Conservation (phyloP, 2,797 vertebrate genomes). For the Microchirus variegatus region DNA sequence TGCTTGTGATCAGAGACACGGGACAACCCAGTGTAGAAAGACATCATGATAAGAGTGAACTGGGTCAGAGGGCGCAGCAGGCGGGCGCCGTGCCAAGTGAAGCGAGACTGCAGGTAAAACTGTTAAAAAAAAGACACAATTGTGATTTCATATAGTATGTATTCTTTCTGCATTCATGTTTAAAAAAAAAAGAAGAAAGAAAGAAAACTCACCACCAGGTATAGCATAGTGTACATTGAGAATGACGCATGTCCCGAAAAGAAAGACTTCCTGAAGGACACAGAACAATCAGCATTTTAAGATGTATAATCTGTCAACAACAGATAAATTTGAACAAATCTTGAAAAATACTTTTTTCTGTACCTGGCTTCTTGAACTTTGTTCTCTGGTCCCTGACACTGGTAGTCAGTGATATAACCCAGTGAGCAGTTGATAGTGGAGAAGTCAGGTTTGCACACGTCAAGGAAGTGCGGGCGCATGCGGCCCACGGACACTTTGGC, state of each 20-base stretch:
- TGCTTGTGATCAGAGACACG: conserved; percentile 98
- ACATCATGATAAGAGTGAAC: conserved; percentile 98
- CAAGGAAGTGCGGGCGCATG: conserved; percentile 94
- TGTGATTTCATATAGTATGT: not conserved
- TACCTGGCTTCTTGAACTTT: conserved; percentile 96
- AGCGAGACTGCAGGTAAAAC: conserved; percentile 98
- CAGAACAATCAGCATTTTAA: conserved; percentile 23
- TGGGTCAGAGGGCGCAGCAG: conserved; percentile 95
- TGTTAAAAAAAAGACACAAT: conserved; percentile 51
- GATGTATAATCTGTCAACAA: not conserved
- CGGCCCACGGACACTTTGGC: conserved; percentile 97
- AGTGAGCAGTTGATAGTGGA: conserved; percentile 90
- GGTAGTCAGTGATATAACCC: conserved; percentile 93
- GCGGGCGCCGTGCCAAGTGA: conserved; percentile 96
- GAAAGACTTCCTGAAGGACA: conserved; percentile 92
- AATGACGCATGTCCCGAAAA: conserved; percentile 98
- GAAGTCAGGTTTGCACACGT: conserved; percentile 89
- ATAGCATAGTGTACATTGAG: conserved; percentile 98
- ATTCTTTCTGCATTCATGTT: not conserved
- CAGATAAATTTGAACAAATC: no score
- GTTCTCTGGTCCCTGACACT: conserved; percentile 86
- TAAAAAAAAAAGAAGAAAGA: not conserved
- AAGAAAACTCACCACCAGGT: conserved; percentile 91
- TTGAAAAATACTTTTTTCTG: no score
- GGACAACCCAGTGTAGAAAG: conserved; percentile 96